Base-by-base conservation (phyloP, 2,797 vertebrate species). In the Argyrosomus regius region DNA sequence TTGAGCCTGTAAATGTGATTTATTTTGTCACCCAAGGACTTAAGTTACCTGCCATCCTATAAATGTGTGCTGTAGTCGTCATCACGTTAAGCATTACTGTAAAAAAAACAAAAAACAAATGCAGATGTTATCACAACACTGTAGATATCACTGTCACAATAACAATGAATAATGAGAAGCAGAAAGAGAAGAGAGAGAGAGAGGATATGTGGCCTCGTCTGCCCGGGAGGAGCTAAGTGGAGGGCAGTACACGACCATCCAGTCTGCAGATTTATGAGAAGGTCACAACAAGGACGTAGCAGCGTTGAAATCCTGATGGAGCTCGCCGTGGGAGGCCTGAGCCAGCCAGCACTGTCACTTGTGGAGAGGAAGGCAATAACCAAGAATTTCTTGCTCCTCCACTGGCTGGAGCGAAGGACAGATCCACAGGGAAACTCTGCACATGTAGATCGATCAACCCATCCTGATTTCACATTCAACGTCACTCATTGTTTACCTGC, bases 201-300 rank as follows among this genome's bases (percentile, higher is more conserved):
- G 22, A 50, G 18, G 24, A 48, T 10, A 1, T 2, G 64, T 22
- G 59, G 49, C 62, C 41, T 53, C 12, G 7, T 56, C 68, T 54
- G 62, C 41, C 50, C 58, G 39, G 49, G 74, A 65, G 65, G 69
- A 73, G 78, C 24, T 0, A 14, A 28, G 56, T 0, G 62, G 62
- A 43, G 56, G 28, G 61, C 35, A 8, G 28, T 0, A 1, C 2
- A 4, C 28, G 11, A 20, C 20, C 58, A 78, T 54, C 69, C 77
- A 80, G 73, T 61, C 75, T 70, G 78, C 76, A 84, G 84, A 87
- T 85, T 82, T 78, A 77, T 50, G 76, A 81, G 75, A 91, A 90
- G 87, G 91, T 88, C 80, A 48, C 45, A 39, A 77, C 80, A 87
- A 93, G 89, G 91, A 91, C 81, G 45, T 8, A 61, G 75, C 81